phyloP scores from a whole-genome alignment of 2,113 vertebrate genomes.

The Dolichotis patagonum region DNA sequence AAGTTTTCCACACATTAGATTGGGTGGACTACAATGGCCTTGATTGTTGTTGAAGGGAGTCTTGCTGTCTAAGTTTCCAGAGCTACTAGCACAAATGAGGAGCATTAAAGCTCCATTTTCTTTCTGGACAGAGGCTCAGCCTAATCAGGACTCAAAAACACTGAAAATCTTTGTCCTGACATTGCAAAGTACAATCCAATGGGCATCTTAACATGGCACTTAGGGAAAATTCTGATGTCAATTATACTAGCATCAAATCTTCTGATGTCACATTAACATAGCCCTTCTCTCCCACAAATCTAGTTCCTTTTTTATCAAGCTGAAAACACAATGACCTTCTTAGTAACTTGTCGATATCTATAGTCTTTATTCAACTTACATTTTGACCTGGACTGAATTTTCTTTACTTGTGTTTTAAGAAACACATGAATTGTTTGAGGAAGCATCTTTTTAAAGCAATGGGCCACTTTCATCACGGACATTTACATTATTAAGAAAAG shows the following conservation, averaged over 20 bases:
- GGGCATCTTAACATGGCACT: not conserved
- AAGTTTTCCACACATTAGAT: not conserved
- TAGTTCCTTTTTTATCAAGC: not conserved
- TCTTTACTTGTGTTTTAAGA: not conserved
- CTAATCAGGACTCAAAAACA: conserved; percentile 35
- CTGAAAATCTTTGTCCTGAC: conserved; percentile 64
- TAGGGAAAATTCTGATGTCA: not conserved
- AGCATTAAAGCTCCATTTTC: conserved; percentile 58
- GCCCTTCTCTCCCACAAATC: too few species aligned
- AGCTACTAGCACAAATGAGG: conserved; percentile 72
- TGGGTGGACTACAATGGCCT: not conserved
- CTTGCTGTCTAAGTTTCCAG: conserved; percentile 50
- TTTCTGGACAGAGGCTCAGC: conserved; percentile 66
- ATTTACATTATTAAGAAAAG: not conserved
- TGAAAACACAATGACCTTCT: not conserved
- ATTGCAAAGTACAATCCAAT: conserved; percentile 16
- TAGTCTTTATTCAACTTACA: not conserved
- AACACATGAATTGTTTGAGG: not conserved
- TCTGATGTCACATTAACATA: not conserved
- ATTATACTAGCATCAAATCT: not conserved
- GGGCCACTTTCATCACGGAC: not conserved
- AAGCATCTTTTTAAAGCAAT: not conserved
- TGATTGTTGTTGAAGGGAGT: conserved; percentile 24
- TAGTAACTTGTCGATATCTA: not conserved
- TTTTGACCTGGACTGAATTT: not conserved